These are phyloP conservation scores for Drosophila pectinifera DNA, from an alignment of 1,140 invertebrate genomes.

Conservation along the genomic window DNA sequence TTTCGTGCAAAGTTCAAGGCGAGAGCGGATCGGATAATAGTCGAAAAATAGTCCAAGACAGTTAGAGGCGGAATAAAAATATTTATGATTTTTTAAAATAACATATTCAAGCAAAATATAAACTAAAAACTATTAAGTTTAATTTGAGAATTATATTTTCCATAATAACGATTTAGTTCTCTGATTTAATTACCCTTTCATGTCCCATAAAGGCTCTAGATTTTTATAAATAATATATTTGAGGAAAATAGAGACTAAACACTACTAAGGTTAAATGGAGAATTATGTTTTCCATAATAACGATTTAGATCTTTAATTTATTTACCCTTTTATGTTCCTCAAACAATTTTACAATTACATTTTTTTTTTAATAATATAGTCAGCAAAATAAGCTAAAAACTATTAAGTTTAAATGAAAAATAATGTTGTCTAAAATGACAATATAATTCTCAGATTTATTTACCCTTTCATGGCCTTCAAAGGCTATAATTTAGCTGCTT, in stretches of 20 bases:
- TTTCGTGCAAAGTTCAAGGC: slow-evolving; percentile 76
- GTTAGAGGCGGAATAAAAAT: neutral
- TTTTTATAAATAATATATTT: no score
- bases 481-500: no score
- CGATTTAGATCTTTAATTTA: neutral
- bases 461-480: neutral
- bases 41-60: slow-evolving; percentile 17
- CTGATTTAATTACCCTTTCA: no score
- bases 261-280: no score
- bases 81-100: no score
- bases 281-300: neutral
- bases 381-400: neutral
- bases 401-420: no score
- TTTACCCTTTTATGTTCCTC: no score
- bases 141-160: neutral
- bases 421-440: neutral
- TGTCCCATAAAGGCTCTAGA: no score
- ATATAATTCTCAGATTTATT: neutral
- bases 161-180: neutral
- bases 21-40: slow-evolving; percentile 34
- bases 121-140: neutral
- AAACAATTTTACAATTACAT: no score
- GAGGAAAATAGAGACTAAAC: neutral
- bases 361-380: no score
- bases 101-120: neutral